Percentiles rank a stretch among this genome's conserved stretches.
Evolutionary conservation across 2,888 invertebrate genomes (phyloP).

Genomic region (Keiferia lycopersicella): DNA sequence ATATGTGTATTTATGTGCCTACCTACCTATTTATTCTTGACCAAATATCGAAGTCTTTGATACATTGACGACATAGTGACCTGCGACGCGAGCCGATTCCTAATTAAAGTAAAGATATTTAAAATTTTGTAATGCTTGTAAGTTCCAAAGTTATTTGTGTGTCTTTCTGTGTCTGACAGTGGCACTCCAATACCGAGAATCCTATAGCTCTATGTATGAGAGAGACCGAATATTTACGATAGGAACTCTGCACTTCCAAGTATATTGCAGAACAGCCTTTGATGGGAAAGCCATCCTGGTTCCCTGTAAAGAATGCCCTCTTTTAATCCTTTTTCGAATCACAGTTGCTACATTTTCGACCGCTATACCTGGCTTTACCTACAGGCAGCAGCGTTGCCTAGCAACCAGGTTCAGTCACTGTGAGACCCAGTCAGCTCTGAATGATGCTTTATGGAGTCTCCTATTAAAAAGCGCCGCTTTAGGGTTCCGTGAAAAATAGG

Average conservation of each 20-base stretch:
- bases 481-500: neutral
- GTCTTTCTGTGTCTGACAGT: no score
- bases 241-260: neutral
- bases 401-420: conserved; percentile 28
- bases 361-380: neutral
- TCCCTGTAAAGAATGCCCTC: neutral
- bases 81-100: no score
- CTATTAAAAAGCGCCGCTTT: neutral
- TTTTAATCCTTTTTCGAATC: conserved; percentile 9
- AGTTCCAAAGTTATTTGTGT: no score
- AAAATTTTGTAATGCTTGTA: no score
- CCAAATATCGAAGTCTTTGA: no score
- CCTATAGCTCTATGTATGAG: neutral
- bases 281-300: neutral
- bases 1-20: no score
- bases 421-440: conserved; percentile 17
- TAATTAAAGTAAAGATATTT: no score
- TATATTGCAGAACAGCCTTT: conserved; percentile 1
- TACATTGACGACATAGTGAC: no score
- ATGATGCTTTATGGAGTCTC: conserved; percentile 11
- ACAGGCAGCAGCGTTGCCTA: conserved; percentile 19
- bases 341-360: neutral
- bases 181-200: no score
- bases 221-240: neutral
- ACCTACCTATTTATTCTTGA: no score